Percentiles rank a stretch among this genome's conserved stretches.
These are phyloP conservation scores for Acropora tenuis DNA, from an alignment of 64 coral and sea anemone genomes.

Conservation along the genomic window DNA sequence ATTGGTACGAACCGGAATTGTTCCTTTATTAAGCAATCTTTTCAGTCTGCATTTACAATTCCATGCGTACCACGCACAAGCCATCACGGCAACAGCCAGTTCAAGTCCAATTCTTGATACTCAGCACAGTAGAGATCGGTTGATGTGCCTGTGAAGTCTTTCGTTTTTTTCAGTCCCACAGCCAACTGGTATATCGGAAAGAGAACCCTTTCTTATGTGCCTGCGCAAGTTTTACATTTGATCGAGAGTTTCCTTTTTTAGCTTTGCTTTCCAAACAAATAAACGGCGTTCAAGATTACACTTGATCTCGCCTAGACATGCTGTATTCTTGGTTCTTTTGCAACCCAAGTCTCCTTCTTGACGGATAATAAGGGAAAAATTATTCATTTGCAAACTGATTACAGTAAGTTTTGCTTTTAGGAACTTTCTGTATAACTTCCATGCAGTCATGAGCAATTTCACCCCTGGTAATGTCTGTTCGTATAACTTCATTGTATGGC, in stretches of 20 bases:
- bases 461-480: no score
- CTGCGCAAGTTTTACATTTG: constrained; percentile 48
- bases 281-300: constrained; percentile 46
- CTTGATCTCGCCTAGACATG: constrained; percentile 45
- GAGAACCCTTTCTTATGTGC: constrained; percentile 52
- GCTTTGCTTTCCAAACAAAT: constrained; percentile 25
- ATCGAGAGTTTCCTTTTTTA: background rate
- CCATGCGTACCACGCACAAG: constrained; percentile 27
- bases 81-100: constrained; percentile 53
- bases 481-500: no score
- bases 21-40: no score
- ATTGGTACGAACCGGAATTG: no score
- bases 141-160: constrained; percentile 56
- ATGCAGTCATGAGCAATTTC: no score
- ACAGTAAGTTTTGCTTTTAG: no score
- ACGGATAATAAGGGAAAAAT: no score
- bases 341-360: no score
- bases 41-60: no score
- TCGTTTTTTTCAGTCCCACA: constrained; percentile 55
- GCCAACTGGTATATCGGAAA: constrained; percentile 49
- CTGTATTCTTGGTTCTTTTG: constrained; percentile 7
- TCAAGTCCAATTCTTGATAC: constrained; percentile 48
- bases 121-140: constrained; percentile 48
- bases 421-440: no score
- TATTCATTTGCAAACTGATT: no score